Evolutionary conservation across 2,888 invertebrate genomes (phyloP), one percentile per base, ranked within the genome.

Genomic region (Lasioglossum figueresi): DNA sequence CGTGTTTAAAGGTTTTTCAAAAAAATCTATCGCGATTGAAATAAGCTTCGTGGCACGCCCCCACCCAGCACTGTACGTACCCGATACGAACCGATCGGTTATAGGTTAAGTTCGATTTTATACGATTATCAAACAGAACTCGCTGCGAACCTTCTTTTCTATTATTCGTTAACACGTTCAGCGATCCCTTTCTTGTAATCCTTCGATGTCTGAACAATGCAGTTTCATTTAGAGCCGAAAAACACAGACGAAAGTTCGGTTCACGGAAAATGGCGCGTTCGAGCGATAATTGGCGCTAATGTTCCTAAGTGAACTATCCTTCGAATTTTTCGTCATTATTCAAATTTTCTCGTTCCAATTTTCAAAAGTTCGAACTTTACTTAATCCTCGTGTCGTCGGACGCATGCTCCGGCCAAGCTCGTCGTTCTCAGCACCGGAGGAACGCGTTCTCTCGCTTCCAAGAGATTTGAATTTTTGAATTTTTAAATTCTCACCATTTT

Each of bases 261-360:
- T 90, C 86, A 87, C 88, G 91, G 92, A 94, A 95, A 95, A 95
- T 95, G 95, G 95, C 95, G 95, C 95, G 95, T 94, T 93, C 92
- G 91, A 88, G 91, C 87, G 91, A 93, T 93, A 94, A 94, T 94
- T 94, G 95, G 95, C 95, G 95, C 95, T 95, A 94, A 95, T 95
- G 95, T 94, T 90, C 92, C 89, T 87, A 82, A 80, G 88, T 82
- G 59, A 78, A 83, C 83, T 83, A 87, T 91, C 91, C 91, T 91
- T 93, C 91, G 87, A 93, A 92, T 91, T 90, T 87, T 88, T 78
- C 80, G 48, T 87, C 85, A 81, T 84, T 86, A 89, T 88, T 90
- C 88, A 88, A 89, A 89, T 89, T 88, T 87, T 82, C 45, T 75
- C 71, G 86, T 85, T 87, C 80, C 76, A 88, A 80, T 85, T 82